Evolutionary conservation across 2,797 vertebrate species (phyloP).

Genomic region (Distichodus sexfasciatus): DNA sequence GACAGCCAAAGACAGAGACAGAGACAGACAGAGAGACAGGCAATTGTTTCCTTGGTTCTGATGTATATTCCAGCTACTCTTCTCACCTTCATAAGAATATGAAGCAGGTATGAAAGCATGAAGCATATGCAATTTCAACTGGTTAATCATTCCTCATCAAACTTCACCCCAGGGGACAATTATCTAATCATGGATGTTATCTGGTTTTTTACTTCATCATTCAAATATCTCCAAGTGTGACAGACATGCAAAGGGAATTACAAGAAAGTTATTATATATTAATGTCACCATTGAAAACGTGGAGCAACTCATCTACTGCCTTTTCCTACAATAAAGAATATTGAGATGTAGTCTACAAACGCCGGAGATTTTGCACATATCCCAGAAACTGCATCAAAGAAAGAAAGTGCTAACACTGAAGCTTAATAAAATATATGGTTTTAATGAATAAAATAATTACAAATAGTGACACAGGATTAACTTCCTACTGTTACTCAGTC

Average conservation of each 20-base stretch:
- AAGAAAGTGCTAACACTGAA: no score
- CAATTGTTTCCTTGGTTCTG: slow-evolving; percentile 24
- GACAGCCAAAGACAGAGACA: not conserved
- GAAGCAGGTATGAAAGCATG: slow-evolving; percentile 5
- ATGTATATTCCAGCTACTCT: slow-evolving; percentile 27
- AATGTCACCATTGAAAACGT: not conserved
- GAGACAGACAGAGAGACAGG: not conserved
- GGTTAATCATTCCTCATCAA: slow-evolving; percentile 35
- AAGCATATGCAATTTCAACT: slow-evolving; percentile 14
- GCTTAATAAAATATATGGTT: no score
- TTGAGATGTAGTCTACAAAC: not conserved
- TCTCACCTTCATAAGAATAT: slow-evolving; percentile 32
- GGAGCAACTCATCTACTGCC: not conserved
- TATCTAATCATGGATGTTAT: slow-evolving; percentile 31
- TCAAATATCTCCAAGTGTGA: slow-evolving; percentile 29
- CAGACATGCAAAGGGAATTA: not conserved
- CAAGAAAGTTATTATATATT: not conserved
- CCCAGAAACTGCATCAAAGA: no score
- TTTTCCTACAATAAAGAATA: no score
- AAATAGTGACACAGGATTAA: no score
- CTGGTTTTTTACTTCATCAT: slow-evolving; percentile 39
- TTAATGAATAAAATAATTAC: no score
- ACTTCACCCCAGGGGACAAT: slow-evolving; percentile 40
- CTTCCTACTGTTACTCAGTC: no score
- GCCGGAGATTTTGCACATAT: not conserved